phyloP scores from a whole-genome alignment of 2,797 vertebrate species.

The Tadarida brasiliensis region DNA sequence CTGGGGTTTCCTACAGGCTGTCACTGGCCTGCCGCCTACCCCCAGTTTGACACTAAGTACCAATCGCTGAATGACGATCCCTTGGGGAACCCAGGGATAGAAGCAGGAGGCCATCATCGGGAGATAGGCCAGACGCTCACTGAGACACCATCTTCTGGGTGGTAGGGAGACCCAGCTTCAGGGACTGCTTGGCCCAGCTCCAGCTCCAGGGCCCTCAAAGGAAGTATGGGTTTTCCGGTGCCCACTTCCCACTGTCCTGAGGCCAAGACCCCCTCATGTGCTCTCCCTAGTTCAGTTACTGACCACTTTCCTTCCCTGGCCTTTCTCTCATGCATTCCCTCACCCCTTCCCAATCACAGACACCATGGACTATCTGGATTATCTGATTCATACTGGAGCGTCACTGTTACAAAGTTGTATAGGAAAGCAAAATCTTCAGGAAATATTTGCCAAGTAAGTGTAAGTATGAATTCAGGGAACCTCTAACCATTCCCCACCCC shows the following conservation, averaged over 20 bases:
- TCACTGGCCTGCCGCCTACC: neutral
- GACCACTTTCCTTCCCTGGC: neutral
- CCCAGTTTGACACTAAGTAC: neutral
- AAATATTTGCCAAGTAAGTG: conserved; percentile 30
- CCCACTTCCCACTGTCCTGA: neutral
- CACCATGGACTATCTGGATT: neutral
- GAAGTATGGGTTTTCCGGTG: neutral
- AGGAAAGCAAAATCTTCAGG: conserved; percentile 21
- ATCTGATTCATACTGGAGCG: neutral
- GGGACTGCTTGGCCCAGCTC: neutral
- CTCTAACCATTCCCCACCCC: neutral
- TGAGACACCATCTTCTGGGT: neutral
- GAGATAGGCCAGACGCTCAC: neutral
- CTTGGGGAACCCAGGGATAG: neutral
- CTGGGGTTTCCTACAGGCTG: neutral
- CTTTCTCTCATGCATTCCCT: neutral
- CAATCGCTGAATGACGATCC: neutral
- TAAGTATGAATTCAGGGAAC: neutral
- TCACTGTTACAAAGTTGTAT: conserved; percentile 17
- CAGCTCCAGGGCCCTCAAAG: neutral
- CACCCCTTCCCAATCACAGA: neutral
- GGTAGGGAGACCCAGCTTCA: neutral
- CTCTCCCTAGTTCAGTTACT: neutral
- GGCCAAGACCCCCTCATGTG: neutral
- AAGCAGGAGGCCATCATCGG: neutral